Percentiles rank a stretch among this genome's conserved stretches.
Conservation (phyloP, 2,888 invertebrate species). For the Hydroisotoma schaefferi region DNA sequence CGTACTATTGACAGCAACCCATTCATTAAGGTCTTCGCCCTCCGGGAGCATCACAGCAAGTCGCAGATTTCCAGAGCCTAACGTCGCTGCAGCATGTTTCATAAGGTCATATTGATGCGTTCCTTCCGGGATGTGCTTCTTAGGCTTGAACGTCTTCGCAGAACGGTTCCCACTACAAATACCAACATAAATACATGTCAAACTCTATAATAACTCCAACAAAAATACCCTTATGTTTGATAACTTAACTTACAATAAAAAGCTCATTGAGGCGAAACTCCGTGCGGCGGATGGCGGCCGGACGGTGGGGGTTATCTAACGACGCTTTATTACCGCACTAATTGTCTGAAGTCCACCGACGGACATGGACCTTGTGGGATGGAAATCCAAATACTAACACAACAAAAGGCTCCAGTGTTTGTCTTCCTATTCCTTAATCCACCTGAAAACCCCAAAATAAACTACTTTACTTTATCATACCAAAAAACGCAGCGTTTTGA, state of each 20-base stretch:
- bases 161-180: slow-evolving; percentile 75
- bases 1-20: slow-evolving; percentile 99
- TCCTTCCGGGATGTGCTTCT: slow-evolving; percentile 97
- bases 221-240: background rate
- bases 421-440: no score
- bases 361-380: no score
- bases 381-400: no score
- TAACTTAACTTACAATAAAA: slow-evolving; percentile 61
- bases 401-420: no score
- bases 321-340: no score
- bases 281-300: background rate
- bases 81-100: slow-evolving; percentile 97
- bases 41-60: slow-evolving; percentile 95
- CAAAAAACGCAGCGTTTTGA: no score
- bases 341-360: no score
- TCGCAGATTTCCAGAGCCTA: slow-evolving; percentile 94
- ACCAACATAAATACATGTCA: background rate
- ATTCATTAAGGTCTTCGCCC: slow-evolving; percentile 98
- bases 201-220: background rate
- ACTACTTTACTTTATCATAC: no score
- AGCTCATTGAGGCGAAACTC: slow-evolving; percentile 57
- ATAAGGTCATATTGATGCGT: slow-evolving; percentile 98
- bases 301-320: no score
- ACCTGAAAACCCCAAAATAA: no score
- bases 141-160: slow-evolving; percentile 97